Percentiles rank a stretch among this genome's conserved stretches.
Conservation (phyloP, 2,888 invertebrate genomes). For the Lasius fuliginosus region DNA sequence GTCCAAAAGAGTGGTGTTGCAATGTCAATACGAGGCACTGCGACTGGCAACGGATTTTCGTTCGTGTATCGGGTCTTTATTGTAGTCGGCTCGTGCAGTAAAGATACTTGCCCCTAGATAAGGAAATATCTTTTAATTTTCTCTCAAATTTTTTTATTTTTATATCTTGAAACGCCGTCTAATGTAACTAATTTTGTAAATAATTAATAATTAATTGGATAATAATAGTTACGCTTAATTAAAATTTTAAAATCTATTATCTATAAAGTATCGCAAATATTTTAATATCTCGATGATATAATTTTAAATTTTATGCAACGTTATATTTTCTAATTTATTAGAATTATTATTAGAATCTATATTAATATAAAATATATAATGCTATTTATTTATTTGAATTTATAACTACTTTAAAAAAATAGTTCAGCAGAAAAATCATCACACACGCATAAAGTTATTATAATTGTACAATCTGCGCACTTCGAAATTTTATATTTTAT, state of each 20-base stretch:
- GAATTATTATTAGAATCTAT: too few species aligned
- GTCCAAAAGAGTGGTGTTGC: conserved; percentile 45
- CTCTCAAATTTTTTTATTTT: neutral
- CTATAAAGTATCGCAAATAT: neutral
- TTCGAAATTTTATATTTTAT: conserved; percentile 3
- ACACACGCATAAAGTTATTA: neutral
- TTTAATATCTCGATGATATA: neutral
- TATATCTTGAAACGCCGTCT: neutral
- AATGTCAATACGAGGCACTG: conserved; percentile 46
- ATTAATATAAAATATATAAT: neutral
- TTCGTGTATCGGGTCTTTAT: neutral
- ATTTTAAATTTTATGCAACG: conserved; percentile 1
- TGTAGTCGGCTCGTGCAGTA: neutral
- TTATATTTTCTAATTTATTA: neutral
- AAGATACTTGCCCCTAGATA: conserved; percentile 43
- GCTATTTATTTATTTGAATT: neutral
- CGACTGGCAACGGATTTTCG: conserved; percentile 37
- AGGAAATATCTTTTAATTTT: conserved; percentile 15
- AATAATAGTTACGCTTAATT: neutral
- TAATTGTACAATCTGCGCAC: neutral
- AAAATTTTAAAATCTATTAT: neutral
- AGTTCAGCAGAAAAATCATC: neutral
- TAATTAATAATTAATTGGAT: neutral
- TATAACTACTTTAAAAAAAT: neutral
- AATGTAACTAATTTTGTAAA: neutral